Conservation (phyloP, 2,113 vertebrate species). For the Pithys albifrons region DNA sequence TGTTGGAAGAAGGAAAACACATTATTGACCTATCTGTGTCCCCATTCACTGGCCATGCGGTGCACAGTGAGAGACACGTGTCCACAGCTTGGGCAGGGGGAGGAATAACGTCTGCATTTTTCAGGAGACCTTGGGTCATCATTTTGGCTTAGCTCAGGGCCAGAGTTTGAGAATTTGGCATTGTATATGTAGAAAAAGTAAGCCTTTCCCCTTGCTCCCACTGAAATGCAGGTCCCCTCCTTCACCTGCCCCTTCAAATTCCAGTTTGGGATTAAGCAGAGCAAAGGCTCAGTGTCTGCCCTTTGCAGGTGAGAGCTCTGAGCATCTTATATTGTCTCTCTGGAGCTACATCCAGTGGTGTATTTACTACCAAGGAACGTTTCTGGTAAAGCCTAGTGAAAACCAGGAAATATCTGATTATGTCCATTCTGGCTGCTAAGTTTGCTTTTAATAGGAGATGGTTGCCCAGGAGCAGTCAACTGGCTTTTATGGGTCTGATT, state of each 20-base stretch:
- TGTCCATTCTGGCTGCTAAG: neutral
- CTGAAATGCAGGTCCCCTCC: neutral
- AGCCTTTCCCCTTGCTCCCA: neutral
- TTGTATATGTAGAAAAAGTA: neutral
- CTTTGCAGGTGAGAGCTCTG: neutral
- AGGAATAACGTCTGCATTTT: neutral
- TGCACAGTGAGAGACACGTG: fast-evolving
- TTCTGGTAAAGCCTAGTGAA: neutral
- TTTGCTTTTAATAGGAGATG: neutral
- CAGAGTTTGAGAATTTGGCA: neutral
- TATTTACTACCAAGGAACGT: neutral
- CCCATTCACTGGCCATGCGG: neutral
- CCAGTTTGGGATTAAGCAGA: neutral
- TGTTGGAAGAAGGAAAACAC: constrained; percentile 61
- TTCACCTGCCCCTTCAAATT: neutral
- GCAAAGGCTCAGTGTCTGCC: neutral
- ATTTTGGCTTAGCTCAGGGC: neutral
- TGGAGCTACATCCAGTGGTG: neutral
- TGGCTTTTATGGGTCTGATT: neutral
- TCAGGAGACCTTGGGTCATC: neutral
- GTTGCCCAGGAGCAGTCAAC: neutral
- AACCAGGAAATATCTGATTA: neutral
- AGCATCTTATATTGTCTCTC: neutral
- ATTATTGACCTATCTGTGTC: neutral
- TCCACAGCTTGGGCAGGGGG: neutral